Conservation (phyloP, 2,113 vertebrate species). For the Ciconia maguari region DNA sequence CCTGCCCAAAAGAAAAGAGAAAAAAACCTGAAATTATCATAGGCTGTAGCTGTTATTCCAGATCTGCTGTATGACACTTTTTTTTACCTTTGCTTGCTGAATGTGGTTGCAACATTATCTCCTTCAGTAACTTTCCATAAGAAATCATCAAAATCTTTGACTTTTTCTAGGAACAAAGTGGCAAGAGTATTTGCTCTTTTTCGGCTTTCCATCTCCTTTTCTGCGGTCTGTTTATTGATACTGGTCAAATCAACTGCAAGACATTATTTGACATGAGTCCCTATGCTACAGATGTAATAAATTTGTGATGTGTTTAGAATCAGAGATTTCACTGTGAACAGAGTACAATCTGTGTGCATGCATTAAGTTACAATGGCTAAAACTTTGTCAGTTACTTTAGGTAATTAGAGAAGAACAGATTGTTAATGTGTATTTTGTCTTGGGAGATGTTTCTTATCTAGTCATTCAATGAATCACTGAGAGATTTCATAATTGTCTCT, state of each 20-base stretch:
- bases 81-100: constrained; percentile 58
- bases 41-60: not conserved
- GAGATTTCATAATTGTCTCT: not conserved
- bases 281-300: not conserved
- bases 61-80: not conserved
- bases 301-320: not conserved
- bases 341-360: not conserved
- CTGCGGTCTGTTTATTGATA: constrained; percentile 82
- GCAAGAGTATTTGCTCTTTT: constrained; percentile 78
- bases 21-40: not conserved
- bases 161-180: constrained; percentile 82
- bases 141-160: constrained; percentile 79
- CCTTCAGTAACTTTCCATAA: constrained; percentile 80
- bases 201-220: constrained; percentile 80
- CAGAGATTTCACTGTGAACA: not conserved
- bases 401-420: not conserved
- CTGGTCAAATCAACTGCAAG: constrained; percentile 91
- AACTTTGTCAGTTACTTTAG: not conserved
- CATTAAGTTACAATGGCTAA: not conserved
- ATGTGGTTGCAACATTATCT: not conserved
- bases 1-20: constrained; percentile 36
- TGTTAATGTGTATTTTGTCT: not conserved
- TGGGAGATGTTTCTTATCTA: not conserved
- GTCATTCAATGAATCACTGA: not conserved
- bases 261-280: not conserved